Percentiles rank a stretch among this genome's conserved stretches.
Evolutionary conservation across 2,113 vertebrate genomes (phyloP).

Genomic region (Cettia cetti): DNA sequence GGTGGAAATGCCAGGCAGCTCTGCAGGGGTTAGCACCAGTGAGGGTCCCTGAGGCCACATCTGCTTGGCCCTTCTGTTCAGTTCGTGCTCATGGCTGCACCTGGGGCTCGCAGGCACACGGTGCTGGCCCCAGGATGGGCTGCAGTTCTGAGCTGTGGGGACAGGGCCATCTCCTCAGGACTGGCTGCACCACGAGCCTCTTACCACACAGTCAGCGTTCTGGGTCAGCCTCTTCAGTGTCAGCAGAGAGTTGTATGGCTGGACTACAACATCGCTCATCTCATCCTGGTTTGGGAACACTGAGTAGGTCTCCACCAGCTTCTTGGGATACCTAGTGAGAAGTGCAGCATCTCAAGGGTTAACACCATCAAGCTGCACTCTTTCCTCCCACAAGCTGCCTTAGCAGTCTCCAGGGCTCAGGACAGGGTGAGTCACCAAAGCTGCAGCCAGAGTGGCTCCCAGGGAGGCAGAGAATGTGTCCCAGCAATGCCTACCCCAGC

Average conservation of each 20-base stretch:
- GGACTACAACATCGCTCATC: constrained; percentile 98
- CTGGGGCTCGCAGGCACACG: accelerated
- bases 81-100: accelerated
- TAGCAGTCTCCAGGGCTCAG: constrained; percentile 31
- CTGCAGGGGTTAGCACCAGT: not conserved
- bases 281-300: constrained; percentile 98
- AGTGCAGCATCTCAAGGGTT: not conserved
- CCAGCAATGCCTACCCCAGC: constrained; percentile 36
- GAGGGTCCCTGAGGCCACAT: not conserved
- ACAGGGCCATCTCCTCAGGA: not conserved
- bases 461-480: constrained; percentile 29
- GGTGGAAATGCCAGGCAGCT: not conserved
- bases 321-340: constrained; percentile 90
- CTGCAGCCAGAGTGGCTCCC: constrained; percentile 22
- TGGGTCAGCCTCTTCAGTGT: constrained; percentile 96
- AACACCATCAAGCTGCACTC: not conserved
- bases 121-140: not conserved
- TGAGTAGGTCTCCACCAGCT: constrained; percentile 96
- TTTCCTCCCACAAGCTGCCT: constrained; percentile 18
- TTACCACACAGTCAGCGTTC: constrained; percentile 97
- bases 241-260: constrained; percentile 96
- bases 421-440: constrained; percentile 41
- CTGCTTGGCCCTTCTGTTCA: accelerated
- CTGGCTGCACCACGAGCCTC: not conserved
- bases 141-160: not conserved